A percentile compares a stretch with the other conserved stretches of the same genome.
phyloP scores from a whole-genome alignment of 1,140 invertebrate species.

The Popillia japonica region DNA sequence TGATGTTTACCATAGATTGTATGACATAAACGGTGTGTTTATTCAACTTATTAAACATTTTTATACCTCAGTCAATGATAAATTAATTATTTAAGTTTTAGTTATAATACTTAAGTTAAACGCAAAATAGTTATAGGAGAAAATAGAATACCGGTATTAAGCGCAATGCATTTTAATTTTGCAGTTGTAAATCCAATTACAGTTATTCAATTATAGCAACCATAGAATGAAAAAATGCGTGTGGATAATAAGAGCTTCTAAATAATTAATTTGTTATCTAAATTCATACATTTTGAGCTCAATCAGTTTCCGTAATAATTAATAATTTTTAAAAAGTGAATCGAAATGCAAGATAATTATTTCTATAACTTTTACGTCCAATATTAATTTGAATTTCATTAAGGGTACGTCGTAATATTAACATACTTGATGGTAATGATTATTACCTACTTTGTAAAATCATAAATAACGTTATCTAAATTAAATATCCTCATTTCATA shows the following conservation, averaged over 20 bases:
- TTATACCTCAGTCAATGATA: not conserved
- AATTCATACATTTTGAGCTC: not conserved
- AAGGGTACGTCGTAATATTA: too few relatives aligned
- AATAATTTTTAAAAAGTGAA: too few relatives aligned
- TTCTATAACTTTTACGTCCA: too few relatives aligned
- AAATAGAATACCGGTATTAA: too few relatives aligned
- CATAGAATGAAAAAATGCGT: not conserved
- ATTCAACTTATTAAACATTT: not conserved
- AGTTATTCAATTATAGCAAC: not conserved
- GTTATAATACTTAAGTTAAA: not conserved
- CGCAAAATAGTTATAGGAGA: too few relatives aligned
- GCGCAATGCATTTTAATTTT: not conserved
- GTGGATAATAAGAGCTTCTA: not conserved
- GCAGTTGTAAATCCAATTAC: not conserved
- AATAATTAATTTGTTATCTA: conserved; percentile 1
- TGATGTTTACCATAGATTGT: not conserved
- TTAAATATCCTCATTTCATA: too few relatives aligned
- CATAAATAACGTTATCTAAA: too few relatives aligned
- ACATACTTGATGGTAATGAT: too few relatives aligned
- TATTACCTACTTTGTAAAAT: too few relatives aligned
- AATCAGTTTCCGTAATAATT: not conserved
- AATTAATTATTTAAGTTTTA: not conserved
- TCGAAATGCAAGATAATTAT: too few relatives aligned
- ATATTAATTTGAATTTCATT: too few relatives aligned
- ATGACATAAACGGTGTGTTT: not conserved